These are phyloP conservation scores for Holocentrus rufus DNA, from an alignment of 2,797 vertebrate genomes.

Conservation along the genomic window DNA sequence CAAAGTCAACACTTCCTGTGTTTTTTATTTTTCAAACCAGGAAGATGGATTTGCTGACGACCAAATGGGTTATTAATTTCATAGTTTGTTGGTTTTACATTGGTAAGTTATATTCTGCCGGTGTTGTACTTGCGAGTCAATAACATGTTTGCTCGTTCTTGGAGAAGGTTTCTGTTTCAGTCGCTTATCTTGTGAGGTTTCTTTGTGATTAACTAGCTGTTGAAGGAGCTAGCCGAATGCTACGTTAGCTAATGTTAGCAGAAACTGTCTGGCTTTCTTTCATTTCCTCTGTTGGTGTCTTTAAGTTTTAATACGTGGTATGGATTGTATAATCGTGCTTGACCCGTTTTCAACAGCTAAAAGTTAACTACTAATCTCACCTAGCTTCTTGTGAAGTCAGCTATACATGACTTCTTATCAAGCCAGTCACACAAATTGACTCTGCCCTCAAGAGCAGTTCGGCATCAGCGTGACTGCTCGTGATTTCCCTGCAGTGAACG, in stretches of 20 bases:
- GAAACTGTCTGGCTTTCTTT: slow-evolving; percentile 10
- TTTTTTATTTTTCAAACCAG: slow-evolving; percentile 74
- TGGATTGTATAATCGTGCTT: background rate
- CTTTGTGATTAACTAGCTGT: slow-evolving; percentile 56
- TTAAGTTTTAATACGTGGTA: background rate
- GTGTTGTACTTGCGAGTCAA: fast-evolving
- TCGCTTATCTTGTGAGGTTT: slow-evolving; percentile 30
- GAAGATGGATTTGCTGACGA: slow-evolving; percentile 80
- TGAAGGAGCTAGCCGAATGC: slow-evolving; percentile 57
- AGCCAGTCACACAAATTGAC: background rate
- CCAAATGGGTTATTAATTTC: slow-evolving; percentile 61
- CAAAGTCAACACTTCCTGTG: slow-evolving; percentile 65
- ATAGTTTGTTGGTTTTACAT: slow-evolving; percentile 61
- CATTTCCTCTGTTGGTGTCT: background rate
- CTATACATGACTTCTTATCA: background rate
- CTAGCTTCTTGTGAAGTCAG: fast-evolving
- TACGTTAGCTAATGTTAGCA: slow-evolving; percentile 63
- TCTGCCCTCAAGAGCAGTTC: slow-evolving; percentile 6
- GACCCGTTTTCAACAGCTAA: fast-evolving
- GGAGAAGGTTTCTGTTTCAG: slow-evolving; percentile 3
- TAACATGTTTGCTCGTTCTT: background rate
- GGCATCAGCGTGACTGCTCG: slow-evolving; percentile 76
- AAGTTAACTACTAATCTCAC: fast-evolving
- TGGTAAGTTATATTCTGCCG: slow-evolving; percentile 57
- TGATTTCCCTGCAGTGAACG: slow-evolving; percentile 58